phyloP scores from a whole-genome alignment of 2,113 vertebrate genomes.

The Callaeas wilsoni region DNA sequence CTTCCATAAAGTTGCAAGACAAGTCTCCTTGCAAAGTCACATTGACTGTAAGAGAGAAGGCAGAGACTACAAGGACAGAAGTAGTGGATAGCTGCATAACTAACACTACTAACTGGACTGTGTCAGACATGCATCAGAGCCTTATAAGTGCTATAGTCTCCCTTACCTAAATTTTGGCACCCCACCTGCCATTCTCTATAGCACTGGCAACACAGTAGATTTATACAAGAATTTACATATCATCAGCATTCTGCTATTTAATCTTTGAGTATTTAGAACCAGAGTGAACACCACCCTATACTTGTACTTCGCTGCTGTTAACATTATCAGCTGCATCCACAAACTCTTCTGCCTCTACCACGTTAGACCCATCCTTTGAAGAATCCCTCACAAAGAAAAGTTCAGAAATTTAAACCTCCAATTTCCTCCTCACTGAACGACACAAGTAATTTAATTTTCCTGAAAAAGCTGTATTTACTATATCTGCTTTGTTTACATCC shows the following conservation, averaged over 20 bases:
- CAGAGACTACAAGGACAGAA: neutral
- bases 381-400: neutral
- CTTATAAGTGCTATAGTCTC: neutral
- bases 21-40: neutral
- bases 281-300: neutral
- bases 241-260: neutral
- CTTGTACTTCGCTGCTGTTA: neutral
- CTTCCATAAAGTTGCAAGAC: neutral
- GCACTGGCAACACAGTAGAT: neutral
- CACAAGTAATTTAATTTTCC: neutral
- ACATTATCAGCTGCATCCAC: neutral
- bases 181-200: neutral
- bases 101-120: neutral
- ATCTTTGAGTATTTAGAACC: neutral
- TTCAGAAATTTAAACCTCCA: neutral
- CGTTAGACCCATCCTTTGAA: neutral
- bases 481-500: fast-evolving
- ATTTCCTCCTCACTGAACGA: neutral
- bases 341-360: neutral
- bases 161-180: neutral
- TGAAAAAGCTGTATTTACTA: neutral
- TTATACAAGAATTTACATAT: neutral
- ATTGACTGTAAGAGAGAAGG: neutral
- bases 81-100: neutral
- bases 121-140: neutral